Evolutionary conservation across 2,797 vertebrate genomes (phyloP).

Genomic region (Molossus molossus): DNA sequence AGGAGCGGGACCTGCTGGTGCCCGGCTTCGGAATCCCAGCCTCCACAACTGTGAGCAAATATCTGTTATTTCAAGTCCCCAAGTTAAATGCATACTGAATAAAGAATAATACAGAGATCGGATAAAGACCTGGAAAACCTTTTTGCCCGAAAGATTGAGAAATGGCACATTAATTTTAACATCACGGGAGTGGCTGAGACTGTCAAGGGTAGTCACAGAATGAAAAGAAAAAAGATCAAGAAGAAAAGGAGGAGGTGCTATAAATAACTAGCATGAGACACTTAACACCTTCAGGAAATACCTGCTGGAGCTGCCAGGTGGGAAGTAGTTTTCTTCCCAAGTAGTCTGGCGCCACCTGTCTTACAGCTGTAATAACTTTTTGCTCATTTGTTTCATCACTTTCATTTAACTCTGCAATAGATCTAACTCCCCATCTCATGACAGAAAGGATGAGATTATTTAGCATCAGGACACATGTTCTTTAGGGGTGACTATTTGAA

Average conservation of each 20-base stretch:
- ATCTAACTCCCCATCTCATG: neutral
- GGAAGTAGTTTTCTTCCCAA: neutral
- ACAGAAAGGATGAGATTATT: neutral
- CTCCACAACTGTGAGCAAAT: too few species aligned
- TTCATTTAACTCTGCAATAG: neutral
- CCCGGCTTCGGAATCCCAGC: too few species aligned
- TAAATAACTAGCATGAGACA: too few species aligned
- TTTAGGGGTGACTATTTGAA: neutral
- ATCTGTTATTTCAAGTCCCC: neutral
- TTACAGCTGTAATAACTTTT: too few species aligned
- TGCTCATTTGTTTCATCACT: neutral
- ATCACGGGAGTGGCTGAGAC: neutral
- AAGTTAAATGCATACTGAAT: neutral
- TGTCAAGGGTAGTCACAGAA: neutral
- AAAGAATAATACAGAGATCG: neutral
- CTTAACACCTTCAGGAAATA: neutral
- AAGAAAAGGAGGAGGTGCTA: neutral
- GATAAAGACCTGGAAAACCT: neutral
- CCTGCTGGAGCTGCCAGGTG: accelerated
- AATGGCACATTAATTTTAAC: neutral
- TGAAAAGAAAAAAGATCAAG: neutral
- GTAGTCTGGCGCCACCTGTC: neutral
- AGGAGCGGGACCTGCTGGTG: neutral
- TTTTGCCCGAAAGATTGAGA: neutral
- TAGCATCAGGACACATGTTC: too few species aligned